A percentile compares a stretch with the other conserved stretches of the same genome.
Evolutionary conservation across 2,797 vertebrate genomes (phyloP).

Genomic region (Poecilia picta): DNA sequence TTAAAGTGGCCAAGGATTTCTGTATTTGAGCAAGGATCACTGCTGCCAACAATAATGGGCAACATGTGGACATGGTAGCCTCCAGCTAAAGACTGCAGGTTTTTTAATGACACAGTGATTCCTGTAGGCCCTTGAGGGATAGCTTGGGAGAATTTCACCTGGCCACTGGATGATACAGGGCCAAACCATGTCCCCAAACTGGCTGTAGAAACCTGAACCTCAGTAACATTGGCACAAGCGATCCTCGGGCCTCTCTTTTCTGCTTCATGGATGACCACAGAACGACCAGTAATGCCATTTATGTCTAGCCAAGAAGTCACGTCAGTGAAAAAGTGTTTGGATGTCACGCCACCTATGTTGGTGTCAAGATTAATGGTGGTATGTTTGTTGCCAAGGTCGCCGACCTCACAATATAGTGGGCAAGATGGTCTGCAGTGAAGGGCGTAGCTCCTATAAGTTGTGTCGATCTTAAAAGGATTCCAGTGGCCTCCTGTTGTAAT

Average conservation of each 20-base stretch:
- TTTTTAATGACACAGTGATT: slow-evolving; percentile 69
- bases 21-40: slow-evolving; percentile 73
- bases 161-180: slow-evolving; percentile 50
- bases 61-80: slow-evolving; percentile 83
- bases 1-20: slow-evolving; percentile 83
- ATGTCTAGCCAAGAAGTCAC: slow-evolving; percentile 74
- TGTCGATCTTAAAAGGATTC: slow-evolving; percentile 76
- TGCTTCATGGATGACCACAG: slow-evolving; percentile 81
- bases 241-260: slow-evolving; percentile 60
- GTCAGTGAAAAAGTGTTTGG: slow-evolving; percentile 83
- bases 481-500: slow-evolving; percentile 78
- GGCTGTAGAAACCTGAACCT: slow-evolving; percentile 57
- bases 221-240: slow-evolving; percentile 84
- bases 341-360: slow-evolving; percentile 36
- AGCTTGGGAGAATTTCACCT: slow-evolving; percentile 69
- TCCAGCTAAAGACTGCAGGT: slow-evolving; percentile 63
- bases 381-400: slow-evolving; percentile 79
- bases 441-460: slow-evolving; percentile 64
- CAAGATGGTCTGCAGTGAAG: slow-evolving; percentile 66
- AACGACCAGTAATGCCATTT: slow-evolving; percentile 69
- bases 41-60: slow-evolving; percentile 62
- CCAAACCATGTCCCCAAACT: slow-evolving; percentile 72
- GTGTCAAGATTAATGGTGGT: slow-evolving; percentile 62
- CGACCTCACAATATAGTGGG: slow-evolving; percentile 81
- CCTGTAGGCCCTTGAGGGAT: slow-evolving; percentile 74